Conservation (phyloP, 1,140 invertebrate genomes). For the Orchestia grillus region DNA sequence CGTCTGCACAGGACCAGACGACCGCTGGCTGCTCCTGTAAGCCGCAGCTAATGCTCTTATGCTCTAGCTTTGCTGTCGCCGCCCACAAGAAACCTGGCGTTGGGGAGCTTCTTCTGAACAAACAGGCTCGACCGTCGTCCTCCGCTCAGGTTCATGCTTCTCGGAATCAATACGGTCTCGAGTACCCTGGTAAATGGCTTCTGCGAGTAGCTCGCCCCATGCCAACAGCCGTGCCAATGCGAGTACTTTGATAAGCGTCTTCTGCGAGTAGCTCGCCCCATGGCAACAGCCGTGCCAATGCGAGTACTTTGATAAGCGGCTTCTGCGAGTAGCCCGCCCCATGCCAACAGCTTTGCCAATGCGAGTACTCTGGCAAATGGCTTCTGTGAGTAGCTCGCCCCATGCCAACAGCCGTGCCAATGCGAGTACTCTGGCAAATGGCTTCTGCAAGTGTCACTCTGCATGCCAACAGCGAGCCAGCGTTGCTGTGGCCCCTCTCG, state of each 20-base stretch:
- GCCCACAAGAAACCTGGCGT: conserved; percentile 2
- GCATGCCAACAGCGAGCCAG: no score
- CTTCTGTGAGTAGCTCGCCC: not conserved
- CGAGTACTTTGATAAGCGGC: no score
- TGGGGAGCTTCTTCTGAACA: conserved; percentile 30
- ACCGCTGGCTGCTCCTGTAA: not conserved
- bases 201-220: no score
- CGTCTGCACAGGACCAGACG: not conserved
- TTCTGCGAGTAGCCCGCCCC: no score
- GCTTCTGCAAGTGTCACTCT: no score
- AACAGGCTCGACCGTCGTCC: not conserved
- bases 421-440: no score
- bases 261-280: no score
- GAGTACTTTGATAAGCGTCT: no score
- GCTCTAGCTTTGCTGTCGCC: conserved; percentile 24
- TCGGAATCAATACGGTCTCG: not conserved
- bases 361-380: not conserved
- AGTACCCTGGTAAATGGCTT: no score
- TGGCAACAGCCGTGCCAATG: no score
- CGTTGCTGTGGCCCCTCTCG: not conserved
- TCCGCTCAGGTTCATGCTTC: not conserved
- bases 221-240: no score
- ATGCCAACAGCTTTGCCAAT: no score
- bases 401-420: not conserved
- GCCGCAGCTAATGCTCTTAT: not conserved